Evolutionary conservation across 2,797 vertebrate species (phyloP).

Genomic region (Linurgus olivaceus): DNA sequence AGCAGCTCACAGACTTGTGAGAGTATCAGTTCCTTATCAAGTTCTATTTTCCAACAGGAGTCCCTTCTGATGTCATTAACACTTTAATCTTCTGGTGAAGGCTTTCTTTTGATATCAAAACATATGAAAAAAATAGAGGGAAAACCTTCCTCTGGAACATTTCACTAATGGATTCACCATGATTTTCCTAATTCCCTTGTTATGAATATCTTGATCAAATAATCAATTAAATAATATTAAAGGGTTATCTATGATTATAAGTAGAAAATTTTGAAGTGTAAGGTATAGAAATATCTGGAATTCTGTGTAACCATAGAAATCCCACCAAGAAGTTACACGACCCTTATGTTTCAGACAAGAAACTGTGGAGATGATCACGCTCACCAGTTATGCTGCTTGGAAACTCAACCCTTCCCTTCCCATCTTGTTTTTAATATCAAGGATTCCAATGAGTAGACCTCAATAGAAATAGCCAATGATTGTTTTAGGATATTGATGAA

Average conservation of each 20-base stretch:
- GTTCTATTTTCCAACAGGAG: neutral
- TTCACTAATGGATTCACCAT: neutral
- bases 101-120: neutral
- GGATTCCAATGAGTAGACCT: neutral
- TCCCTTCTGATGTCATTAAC: neutral
- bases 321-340: neutral
- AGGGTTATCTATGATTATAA: neutral
- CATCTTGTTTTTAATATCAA: neutral
- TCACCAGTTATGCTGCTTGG: neutral
- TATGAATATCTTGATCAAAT: neutral
- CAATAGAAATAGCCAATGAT: neutral
- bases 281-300: neutral
- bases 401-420: neutral
- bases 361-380: fast-evolving
- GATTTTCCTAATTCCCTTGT: neutral
- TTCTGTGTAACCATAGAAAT: neutral
- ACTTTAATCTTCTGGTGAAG: neutral
- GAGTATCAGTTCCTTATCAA: neutral
- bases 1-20: neutral
- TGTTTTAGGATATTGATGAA: neutral
- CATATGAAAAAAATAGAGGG: neutral
- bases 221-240: neutral
- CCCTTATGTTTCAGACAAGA: neutral
- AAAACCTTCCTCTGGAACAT: neutral
- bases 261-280: neutral